Evolutionary conservation across 2,797 vertebrate genomes (phyloP), one percentile per base, ranked within the genome.

Genomic region (Darevskia nairensis): DNA sequence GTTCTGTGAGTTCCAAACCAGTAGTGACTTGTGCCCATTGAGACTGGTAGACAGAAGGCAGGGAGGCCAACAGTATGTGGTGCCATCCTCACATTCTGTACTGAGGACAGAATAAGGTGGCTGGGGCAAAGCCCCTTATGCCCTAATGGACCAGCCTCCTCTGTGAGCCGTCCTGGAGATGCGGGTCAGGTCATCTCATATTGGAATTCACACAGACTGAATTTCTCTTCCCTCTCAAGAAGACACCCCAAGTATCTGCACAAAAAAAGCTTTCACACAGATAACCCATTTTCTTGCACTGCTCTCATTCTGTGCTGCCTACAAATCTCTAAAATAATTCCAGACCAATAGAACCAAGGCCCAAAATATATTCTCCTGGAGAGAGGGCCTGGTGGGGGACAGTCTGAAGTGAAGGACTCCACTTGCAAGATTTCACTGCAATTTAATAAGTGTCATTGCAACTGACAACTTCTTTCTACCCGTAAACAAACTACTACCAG

Each of bases 381-480:
- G 79, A 55, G 13, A 3, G 3, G 50, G 50, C 11, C 50, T 55
- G 13, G 72, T 15, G 25, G 7, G 8, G 32, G 72, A 1, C 13
- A 9, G 3, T 74, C 25, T 1, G 59, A 35, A 10, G 82, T 13
- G 8, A 76, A 80, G n/a, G 4, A 50, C 35, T 32, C 13, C 10
- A 3, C 69, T n/a, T 1, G 13, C 0, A 32, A 29, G 27, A 35
- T 1, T 71, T 44, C 13, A 39, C 0, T n/a, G 74, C 46, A 91
- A 19, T 83, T 86, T 72, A 41, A n/a, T 27, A 71, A 46, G 83
- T 61, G 46, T 1, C 79, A 76, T 32, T 32, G 46, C 82, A 92
- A 90, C 74, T 1, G 21, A 86, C 83, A 88, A 72, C 86, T 94
- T 90, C 87, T 92, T 39, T 93, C 46, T 93, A 95, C 92, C 8